Evolutionary conservation across 30 jellyfish, hydroid and myxozoan genomes (phyloP), one percentile per base, ranked within the genome.

Genomic region (Hydractinia symbiolongicarpus): DNA sequence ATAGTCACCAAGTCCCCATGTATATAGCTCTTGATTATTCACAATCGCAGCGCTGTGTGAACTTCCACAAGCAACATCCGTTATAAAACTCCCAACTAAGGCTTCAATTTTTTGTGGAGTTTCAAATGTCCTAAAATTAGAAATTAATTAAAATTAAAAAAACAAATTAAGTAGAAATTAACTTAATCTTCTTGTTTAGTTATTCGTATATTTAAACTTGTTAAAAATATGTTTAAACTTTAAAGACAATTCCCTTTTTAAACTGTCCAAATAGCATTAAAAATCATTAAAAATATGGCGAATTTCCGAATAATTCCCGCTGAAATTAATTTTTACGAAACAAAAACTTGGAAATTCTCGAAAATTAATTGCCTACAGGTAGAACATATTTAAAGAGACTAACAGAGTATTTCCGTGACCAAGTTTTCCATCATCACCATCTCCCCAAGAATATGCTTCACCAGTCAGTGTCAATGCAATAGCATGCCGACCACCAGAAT

Each of bases 1-100:
- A 82, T 80, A 86, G 73, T 82, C 97, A 11, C 97, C 97, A 58
- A 77, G 66, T 5, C 97, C 97, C 95, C 95, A 90, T 16, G 97
- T 90, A 57, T 85, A 90, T 77, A 90, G 62, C 53, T 90, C 93
- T 15, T 89, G 88, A 5, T 90, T 85, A 61, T 84, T 79, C 17
- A 78, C 87, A 69, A 90, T 72, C 9, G 94, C 95, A 7, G 97
- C 97, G 74, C 94, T 80, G 77, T 90, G 97, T 30, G 93, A 84
- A 71, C 95, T 85, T 19, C 97, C 97, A 68, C 94, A 87, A 5
- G 97, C 88, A 19, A 89, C 80, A 30, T 84, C 92, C 73, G 81
- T 89, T 17, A 89, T 91, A 4, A 81, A 73, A 4, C 67, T 53
- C 5, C 96, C 96, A 70, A 66, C 82, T 15, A 89, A 75, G 13